Base-by-base conservation (phyloP, 2,888 invertebrate species). In the Leuctra nigra region DNA sequence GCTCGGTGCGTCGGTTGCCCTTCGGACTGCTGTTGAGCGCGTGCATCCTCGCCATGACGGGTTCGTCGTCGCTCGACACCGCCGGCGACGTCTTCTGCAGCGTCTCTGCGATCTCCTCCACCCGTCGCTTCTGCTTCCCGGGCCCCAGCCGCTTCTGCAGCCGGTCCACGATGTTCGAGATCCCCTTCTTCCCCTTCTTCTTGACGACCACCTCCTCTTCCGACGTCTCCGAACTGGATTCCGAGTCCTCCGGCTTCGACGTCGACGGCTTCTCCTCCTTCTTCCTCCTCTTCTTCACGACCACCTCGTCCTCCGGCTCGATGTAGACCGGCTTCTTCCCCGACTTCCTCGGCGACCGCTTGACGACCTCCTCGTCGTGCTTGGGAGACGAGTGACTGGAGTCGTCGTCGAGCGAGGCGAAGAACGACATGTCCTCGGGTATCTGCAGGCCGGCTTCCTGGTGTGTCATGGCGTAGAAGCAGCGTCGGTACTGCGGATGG, bases 401-500 rank as follows among this genome's bases (percentile, higher is more conserved):
- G 29, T 29, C 44, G 33, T 50, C 50, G 50, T 35, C 33, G 16
- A 20, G 2, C 2, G 50, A 2, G 16, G 18, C 50, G 36, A 50
- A 50, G 35, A 9, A 50, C 20, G 50, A 50, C 35, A 50, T 29
- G 50, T 50, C 59, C 35, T 55, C 47, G 20, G 64, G 63, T 14
- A 66, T 60, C 23, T 59, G 59, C 14, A 66, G 61, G n/a, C 66
- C 66, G 18, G 62, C 64, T 54, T 66, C 64, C 50, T 61, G 61
- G 7, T 64, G 61, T 13, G 63, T 62, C 60, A 65, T 60, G 7
- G 64, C 62, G 58, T 62, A 61, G 53, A 62, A 62, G 53, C 62
- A 62, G 39, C 59, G 57, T 48, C 59, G 59, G 56, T 61, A 62
- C 20, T 62, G 59, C 9, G 62, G 60, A 44, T 62, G 60, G 16